Evolutionary conservation across 1,140 invertebrate species (phyloP).

Genomic region (Monochamus saltuarius): DNA sequence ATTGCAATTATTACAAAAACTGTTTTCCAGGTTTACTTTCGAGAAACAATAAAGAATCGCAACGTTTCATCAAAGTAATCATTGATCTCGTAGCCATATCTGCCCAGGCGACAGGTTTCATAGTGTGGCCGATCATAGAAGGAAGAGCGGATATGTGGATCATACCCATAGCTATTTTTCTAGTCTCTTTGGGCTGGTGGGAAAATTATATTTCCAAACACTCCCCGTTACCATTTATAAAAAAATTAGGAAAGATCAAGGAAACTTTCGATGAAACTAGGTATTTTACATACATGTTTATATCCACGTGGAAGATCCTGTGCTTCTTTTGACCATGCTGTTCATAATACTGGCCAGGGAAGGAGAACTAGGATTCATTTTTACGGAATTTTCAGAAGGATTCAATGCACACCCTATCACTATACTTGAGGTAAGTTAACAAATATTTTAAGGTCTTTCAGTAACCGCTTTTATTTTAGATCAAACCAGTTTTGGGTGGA

Average conservation of each 20-base stretch:
- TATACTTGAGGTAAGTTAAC: constrained; percentile 66
- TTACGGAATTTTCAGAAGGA: constrained; percentile 70
- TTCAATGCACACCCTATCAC: constrained; percentile 78
- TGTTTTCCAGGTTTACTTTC: constrained; percentile 69
- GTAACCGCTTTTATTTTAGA: constrained; percentile 50
- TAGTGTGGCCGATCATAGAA: constrained; percentile 84
- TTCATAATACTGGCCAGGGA: constrained; percentile 74
- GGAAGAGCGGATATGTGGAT: constrained; percentile 72
- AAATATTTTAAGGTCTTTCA: not conserved
- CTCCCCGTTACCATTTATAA: constrained; percentile 78
- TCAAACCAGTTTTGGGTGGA: constrained; percentile 57
- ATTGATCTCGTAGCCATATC: constrained; percentile 80
- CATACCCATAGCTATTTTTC: constrained; percentile 78
- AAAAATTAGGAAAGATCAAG: constrained; percentile 77
- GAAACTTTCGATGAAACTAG: constrained; percentile 76
- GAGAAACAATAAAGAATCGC: constrained; percentile 76
- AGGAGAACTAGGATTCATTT: constrained; percentile 75
- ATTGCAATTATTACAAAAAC: not conserved
- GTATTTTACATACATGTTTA: constrained; percentile 86
- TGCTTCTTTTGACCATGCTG: constrained; percentile 75
- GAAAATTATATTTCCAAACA: constrained; percentile 90
- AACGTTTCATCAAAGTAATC: constrained; percentile 75
- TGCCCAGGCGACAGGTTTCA: constrained; percentile 84
- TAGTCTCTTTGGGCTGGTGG: constrained; percentile 94
- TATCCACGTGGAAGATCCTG: constrained; percentile 86